A percentile compares a stretch with the other conserved stretches of the same genome.
Conservation (phyloP, 2,888 invertebrate genomes). For the Dynastes grantii region DNA sequence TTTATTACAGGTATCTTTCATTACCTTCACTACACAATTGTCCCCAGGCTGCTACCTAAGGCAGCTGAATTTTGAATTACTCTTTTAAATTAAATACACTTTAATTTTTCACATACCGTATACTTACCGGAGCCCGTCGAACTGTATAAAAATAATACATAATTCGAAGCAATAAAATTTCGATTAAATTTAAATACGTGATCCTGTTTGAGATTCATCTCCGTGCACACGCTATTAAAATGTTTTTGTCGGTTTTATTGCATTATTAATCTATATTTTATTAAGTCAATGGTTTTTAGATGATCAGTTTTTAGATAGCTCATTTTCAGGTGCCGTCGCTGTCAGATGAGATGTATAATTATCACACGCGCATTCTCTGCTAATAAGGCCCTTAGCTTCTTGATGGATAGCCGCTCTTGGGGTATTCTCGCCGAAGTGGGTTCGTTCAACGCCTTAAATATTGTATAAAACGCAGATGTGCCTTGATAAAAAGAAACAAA, state of each 20-base stretch:
- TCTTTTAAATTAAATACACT: conserved; percentile 26
- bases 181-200: conserved; percentile 39
- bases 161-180: conserved; percentile 35
- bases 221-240: conserved; percentile 36
- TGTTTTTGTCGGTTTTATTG: conserved; percentile 31
- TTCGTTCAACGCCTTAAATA: conserved; percentile 56
- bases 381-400: conserved; percentile 63
- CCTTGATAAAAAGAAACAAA: conserved; percentile 43
- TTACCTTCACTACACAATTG: conserved; percentile 14
- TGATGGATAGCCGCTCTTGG: conserved; percentile 61
- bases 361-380: conserved; percentile 65
- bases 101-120: conserved; percentile 17
- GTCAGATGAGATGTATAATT: conserved; percentile 62
- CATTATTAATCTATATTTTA: conserved; percentile 51
- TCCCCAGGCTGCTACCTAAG: conserved; percentile 3
- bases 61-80: conserved; percentile 7
- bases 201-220: conserved; percentile 7
- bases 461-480: conserved; percentile 50
- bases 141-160: conserved; percentile 34
- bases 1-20: conserved; percentile 9
- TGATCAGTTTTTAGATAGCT: conserved; percentile 56
- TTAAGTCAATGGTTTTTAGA: conserved; percentile 50
- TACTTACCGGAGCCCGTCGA: conserved; percentile 8
- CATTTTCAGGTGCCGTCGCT: conserved; percentile 61
- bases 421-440: conserved; percentile 39